phyloP scores from a whole-genome alignment of 2,888 invertebrate genomes.

The Melanchra persicariae region DNA sequence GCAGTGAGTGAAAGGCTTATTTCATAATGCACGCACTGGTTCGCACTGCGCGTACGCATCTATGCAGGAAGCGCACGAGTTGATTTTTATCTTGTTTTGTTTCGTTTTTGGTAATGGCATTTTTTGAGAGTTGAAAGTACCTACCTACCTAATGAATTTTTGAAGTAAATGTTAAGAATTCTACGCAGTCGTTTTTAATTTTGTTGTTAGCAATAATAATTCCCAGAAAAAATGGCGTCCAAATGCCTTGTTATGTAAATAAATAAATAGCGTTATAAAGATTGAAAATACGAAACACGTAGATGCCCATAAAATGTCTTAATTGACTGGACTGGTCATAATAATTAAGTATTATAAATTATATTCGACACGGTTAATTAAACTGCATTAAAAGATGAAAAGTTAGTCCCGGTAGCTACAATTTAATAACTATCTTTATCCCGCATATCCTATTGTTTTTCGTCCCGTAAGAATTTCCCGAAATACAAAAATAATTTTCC shows the following conservation, averaged over 20 bases:
- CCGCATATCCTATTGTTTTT: too few relatives aligned
- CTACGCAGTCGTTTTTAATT: neutral
- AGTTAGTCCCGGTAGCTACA: neutral
- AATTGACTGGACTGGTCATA: too few relatives aligned
- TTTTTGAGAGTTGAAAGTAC: neutral
- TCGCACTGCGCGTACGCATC: conserved; percentile 50
- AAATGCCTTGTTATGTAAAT: neutral
- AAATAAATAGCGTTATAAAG: neutral
- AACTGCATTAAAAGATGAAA: neutral
- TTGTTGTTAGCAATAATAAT: neutral
- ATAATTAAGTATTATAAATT: neutral
- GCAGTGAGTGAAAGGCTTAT: conserved; percentile 73
- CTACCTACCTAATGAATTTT: neutral
- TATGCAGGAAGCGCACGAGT: conserved; percentile 58
- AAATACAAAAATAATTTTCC: too few relatives aligned
- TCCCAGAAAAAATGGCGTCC: neutral
- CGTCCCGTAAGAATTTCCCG: too few relatives aligned
- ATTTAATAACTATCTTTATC: too few relatives aligned
- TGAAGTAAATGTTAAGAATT: neutral
- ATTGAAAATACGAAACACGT: too few relatives aligned
- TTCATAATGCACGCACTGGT: conserved; percentile 71
- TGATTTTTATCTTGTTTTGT: conserved; percentile 45
- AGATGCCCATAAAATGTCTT: too few relatives aligned
- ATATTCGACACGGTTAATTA: neutral
- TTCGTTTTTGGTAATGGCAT: conserved; percentile 20